Evolutionary conservation across 1,140 invertebrate species (phyloP).

Genomic region (Whitmania pigra): DNA sequence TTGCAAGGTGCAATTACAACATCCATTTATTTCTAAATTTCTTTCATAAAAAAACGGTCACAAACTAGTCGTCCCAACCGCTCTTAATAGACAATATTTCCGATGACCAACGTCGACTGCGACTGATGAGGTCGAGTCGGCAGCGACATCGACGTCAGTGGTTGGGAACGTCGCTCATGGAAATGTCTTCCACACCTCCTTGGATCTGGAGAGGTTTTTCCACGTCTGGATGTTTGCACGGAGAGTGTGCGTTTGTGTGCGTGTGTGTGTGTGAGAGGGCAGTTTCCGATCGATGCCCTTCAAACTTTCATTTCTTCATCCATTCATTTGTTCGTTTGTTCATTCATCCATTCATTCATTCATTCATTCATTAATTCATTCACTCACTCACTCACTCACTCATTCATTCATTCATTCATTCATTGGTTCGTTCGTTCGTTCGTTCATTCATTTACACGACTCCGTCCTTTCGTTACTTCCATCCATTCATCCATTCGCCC

Average conservation of each 20-base stretch:
- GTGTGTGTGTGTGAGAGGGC: not conserved
- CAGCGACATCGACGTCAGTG: not conserved
- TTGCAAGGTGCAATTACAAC: no score
- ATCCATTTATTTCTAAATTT: no score
- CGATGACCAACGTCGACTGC: not conserved
- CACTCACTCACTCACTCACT: not conserved
- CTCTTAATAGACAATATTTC: no score
- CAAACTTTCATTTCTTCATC: not conserved
- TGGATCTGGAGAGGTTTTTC: no score
- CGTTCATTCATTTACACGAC: no score
- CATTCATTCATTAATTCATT: not conserved
- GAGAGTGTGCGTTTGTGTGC: not conserved
- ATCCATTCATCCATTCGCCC: no score
- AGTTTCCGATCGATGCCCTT: constrained; percentile 47
- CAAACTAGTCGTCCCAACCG: not conserved
- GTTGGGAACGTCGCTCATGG: not conserved
- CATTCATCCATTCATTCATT: not conserved
- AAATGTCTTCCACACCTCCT: no score
- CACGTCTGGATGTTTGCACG: no score
- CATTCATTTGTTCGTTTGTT: not conserved
- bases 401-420: not conserved
- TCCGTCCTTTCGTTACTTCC: no score
- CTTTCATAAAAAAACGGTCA: not conserved
- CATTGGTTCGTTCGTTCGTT: not conserved
- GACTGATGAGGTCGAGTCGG: not conserved